Evolutionary conservation across 2,113 vertebrate genomes (phyloP).

Genomic region (Dryoscopus gambensis): DNA sequence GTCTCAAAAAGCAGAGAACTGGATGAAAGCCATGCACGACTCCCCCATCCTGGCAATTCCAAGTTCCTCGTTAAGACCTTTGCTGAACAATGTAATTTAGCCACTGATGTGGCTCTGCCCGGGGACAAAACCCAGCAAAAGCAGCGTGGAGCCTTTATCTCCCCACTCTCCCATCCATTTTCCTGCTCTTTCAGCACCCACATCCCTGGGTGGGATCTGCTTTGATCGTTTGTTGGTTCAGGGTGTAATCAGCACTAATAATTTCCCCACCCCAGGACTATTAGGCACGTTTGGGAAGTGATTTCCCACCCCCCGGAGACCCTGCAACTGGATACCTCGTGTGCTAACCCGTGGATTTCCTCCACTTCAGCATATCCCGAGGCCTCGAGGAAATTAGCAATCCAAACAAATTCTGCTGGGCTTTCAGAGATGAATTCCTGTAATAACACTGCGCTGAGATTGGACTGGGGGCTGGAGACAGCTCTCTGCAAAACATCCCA

Average conservation of each 20-base stretch:
- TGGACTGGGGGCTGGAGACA: not conserved
- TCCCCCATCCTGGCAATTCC: not conserved
- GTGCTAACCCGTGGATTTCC: constrained; percentile 16
- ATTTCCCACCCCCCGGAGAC: not conserved
- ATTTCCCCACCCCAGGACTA: not conserved
- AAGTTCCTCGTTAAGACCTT: not conserved
- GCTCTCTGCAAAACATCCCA: not conserved
- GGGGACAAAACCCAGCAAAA: not conserved
- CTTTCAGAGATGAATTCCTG: not conserved
- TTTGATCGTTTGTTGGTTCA: not conserved
- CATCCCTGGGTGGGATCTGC: not conserved
- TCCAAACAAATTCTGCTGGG: constrained; percentile 31
- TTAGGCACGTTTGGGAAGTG: constrained; percentile 2
- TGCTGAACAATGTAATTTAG: not conserved
- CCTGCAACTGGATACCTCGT: not conserved
- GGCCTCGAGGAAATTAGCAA: constrained; percentile 25
- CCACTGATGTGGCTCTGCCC: not conserved
- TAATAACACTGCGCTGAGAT: not conserved
- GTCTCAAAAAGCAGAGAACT: not conserved
- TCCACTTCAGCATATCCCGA: not conserved
- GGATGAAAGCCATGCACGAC: rapidly evolving
- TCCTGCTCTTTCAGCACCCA: not conserved
- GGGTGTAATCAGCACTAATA: not conserved
- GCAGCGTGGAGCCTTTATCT: not conserved
- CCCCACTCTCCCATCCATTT: not conserved